Percentiles rank a stretch among this genome's conserved stretches.
Evolutionary conservation across 2,888 invertebrate genomes (phyloP).

Genomic region (Drosophila recens): DNA sequence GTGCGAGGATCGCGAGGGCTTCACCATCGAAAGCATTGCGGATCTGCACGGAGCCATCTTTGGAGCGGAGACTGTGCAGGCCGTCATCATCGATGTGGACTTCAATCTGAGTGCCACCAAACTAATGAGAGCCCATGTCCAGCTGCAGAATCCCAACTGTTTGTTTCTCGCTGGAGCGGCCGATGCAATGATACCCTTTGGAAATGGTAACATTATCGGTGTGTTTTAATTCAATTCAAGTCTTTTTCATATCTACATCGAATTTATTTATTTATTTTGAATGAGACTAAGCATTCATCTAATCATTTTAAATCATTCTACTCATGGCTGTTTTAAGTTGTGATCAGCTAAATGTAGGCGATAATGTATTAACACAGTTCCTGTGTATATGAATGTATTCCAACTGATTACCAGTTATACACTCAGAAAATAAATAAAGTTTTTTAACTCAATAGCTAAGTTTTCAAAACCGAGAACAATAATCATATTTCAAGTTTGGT

Average conservation of each 20-base stretch:
- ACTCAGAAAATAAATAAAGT: too few relatives aligned
- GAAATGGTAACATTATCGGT: constrained; percentile 77
- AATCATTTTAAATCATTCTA: too few relatives aligned
- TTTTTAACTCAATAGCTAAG: too few relatives aligned
- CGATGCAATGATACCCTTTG: constrained; percentile 83
- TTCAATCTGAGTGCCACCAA: constrained; percentile 85
- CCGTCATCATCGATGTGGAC: constrained; percentile 86
- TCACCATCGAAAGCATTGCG: constrained; percentile 52
- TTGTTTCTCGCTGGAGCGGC: constrained; percentile 86
- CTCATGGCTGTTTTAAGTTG: too few relatives aligned
- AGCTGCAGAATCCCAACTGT: constrained; percentile 85
- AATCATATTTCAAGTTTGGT: too few relatives aligned
- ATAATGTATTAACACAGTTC: too few relatives aligned
- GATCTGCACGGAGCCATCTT: constrained; percentile 80
- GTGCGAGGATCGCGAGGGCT: constrained; percentile 69
- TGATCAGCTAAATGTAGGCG: too few relatives aligned
- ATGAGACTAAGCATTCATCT: background rate
- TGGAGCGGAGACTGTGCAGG: constrained; percentile 83
- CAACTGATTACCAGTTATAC: too few relatives aligned
- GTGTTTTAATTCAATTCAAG: background rate
- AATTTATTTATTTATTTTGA: background rate
- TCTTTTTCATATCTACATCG: too few relatives aligned
- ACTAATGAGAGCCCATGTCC: constrained; percentile 85
- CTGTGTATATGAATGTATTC: too few relatives aligned
- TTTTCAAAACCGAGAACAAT: too few relatives aligned